A percentile compares a stretch with the other conserved stretches of the same genome.
Conservation (phyloP, 2,113 vertebrate species). For the Corythornis cristatus region DNA sequence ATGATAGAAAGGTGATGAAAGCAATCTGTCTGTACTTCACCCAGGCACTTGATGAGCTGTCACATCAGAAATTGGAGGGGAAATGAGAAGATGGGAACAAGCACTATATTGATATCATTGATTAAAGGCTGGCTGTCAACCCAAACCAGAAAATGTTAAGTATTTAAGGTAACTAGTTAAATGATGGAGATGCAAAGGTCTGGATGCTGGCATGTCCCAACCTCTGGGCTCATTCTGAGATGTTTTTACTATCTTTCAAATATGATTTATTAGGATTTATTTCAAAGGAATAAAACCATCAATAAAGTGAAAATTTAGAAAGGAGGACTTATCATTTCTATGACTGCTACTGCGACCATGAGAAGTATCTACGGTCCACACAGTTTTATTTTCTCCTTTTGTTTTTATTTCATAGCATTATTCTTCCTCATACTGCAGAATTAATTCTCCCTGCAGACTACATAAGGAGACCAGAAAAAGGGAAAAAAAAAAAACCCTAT, state of each 20-base stretch:
- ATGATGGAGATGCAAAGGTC: neutral
- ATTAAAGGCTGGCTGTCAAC: slow-evolving; percentile 16
- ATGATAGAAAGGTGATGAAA: slow-evolving; percentile 35
- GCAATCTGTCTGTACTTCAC: slow-evolving; percentile 10
- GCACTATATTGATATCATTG: neutral
- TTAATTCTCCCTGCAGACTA: neutral
- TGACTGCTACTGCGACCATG: neutral
- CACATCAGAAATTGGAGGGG: slow-evolving; percentile 20
- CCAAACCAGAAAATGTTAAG: neutral
- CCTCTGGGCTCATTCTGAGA: neutral
- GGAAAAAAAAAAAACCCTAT: neutral
- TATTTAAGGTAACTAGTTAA: neutral
- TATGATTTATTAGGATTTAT: neutral
- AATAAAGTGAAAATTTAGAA: neutral
- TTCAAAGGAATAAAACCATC: neutral
- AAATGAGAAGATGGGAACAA: slow-evolving; percentile 17
- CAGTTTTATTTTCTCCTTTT: neutral
- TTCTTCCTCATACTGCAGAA: neutral
- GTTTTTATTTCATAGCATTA: neutral
- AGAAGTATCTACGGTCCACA: neutral
- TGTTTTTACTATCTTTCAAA: neutral
- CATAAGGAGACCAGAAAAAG: neutral
- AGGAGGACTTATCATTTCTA: neutral
- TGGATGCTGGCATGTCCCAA: neutral
- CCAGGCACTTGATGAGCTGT: slow-evolving; percentile 8